These are phyloP conservation scores for Acanthopleura granulata DNA, from an alignment of 2,888 invertebrate genomes.

Conservation along the genomic window DNA sequence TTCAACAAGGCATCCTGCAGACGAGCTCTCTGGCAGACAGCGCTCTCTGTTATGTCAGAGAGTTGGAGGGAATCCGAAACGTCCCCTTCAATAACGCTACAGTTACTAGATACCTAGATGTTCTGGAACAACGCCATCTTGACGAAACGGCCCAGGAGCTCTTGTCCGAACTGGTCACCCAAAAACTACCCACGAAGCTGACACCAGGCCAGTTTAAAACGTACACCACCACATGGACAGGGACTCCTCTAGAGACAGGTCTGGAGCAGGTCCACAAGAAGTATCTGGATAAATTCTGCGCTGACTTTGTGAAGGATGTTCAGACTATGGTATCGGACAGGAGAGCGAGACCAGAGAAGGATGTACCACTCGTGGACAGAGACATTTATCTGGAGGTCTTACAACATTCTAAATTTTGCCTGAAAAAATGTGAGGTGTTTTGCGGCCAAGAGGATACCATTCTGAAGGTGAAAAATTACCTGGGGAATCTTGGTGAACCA, in stretches of 20 bases:
- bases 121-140: slow-evolving; percentile 31
- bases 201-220: slow-evolving; percentile 22
- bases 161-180: slow-evolving; percentile 33
- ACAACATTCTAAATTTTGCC: slow-evolving; percentile 33
- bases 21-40: background rate
- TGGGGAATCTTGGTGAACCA: slow-evolving; percentile 12
- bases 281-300: slow-evolving; percentile 52
- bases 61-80: slow-evolving; percentile 11
- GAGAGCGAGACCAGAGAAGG: slow-evolving; percentile 28
- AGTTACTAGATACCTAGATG: slow-evolving; percentile 4
- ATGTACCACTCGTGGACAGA: slow-evolving; percentile 45
- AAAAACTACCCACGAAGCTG: slow-evolving; percentile 36
- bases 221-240: slow-evolving; percentile 40
- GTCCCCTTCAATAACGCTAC: background rate
- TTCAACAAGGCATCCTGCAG: slow-evolving; percentile 23
- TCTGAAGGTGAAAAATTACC: slow-evolving; percentile 8
- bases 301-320: slow-evolving; percentile 44
- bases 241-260: slow-evolving; percentile 46
- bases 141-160: slow-evolving; percentile 41
- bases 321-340: slow-evolving; percentile 42
- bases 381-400: slow-evolving; percentile 37
- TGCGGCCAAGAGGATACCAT: slow-evolving; percentile 35
- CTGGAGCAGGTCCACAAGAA: slow-evolving; percentile 38
- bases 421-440: slow-evolving; percentile 32
- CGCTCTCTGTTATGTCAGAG: slow-evolving; percentile 8